These are phyloP conservation scores for Lacerta bilineata DNA, from an alignment of 2,797 vertebrate genomes.

Conservation along the genomic window DNA sequence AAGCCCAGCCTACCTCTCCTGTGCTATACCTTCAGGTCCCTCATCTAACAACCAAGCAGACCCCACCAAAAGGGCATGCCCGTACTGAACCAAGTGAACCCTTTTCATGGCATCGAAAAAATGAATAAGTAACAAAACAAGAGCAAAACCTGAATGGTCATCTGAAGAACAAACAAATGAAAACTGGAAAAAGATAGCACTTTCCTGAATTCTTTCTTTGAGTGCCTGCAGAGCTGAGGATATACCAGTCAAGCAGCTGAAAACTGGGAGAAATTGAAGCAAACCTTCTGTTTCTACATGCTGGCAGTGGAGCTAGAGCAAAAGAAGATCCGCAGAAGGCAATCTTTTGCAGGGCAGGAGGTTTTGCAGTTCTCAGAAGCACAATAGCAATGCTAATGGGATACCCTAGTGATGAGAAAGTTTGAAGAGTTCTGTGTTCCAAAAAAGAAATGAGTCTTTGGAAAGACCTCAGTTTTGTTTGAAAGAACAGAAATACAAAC, in stretches of 20 bases:
- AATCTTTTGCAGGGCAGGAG: neutral
- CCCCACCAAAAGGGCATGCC: neutral
- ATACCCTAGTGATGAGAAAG: neutral
- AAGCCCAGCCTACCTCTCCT: neutral
- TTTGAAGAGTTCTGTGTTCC: constrained; percentile 7
- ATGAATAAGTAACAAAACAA: no score
- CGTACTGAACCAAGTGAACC: neutral
- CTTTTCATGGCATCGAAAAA: neutral
- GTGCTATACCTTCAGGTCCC: neutral
- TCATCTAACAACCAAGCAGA: neutral
- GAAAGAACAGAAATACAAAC: neutral
- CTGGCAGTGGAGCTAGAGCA: neutral
- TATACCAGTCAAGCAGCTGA: neutral
- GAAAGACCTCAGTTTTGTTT: neutral
- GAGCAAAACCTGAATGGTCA: neutral
- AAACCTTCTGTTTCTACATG: neutral
- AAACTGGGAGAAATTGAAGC: neutral
- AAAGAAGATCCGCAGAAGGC: neutral
- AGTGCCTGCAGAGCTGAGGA: neutral
- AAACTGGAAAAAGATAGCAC: neutral
- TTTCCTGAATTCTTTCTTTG: neutral
- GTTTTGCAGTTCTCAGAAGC: neutral
- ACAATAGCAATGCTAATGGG: neutral
- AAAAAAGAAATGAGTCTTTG: neutral
- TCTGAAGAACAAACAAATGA: neutral